phyloP scores from a whole-genome alignment of 2,888 invertebrate genomes.

The Leucophenga maculata region DNA sequence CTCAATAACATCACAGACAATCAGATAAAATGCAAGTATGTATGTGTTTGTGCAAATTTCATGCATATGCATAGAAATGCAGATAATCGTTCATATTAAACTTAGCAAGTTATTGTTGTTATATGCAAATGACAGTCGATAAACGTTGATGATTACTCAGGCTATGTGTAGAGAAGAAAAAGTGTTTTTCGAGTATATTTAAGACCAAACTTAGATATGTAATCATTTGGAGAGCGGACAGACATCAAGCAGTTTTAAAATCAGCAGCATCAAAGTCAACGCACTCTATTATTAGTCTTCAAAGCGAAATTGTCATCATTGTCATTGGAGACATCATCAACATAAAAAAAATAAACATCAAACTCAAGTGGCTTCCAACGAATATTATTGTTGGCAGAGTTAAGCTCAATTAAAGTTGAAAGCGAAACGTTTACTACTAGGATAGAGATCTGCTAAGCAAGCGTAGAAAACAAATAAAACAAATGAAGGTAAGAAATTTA shows the following conservation, averaged over 20 bases:
- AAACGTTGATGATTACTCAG: background rate
- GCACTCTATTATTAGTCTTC: background rate
- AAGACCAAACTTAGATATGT: background rate
- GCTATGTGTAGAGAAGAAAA: background rate
- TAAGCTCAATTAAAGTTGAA: background rate
- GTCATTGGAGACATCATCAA: background rate
- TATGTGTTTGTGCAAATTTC: too few relatives aligned
- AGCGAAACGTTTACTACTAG: too few relatives aligned
- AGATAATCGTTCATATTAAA: too few relatives aligned
- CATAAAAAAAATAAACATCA: background rate
- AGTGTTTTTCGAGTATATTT: background rate
- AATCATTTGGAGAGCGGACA: background rate
- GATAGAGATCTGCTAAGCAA: too few relatives aligned
- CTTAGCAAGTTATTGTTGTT: too few relatives aligned
- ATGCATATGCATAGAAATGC: too few relatives aligned
- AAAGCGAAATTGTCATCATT: background rate
- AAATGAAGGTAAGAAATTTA: too few relatives aligned
- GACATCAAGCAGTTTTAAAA: background rate
- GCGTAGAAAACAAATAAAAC: too few relatives aligned
- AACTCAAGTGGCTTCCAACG: constrained; percentile 34
- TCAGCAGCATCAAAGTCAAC: background rate
- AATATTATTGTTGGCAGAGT: constrained; percentile 42
- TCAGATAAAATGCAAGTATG: background rate
- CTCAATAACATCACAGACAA: constrained; percentile 9
- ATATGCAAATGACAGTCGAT: background rate